A percentile compares a stretch with the other conserved stretches of the same genome.
Conservation (phyloP, 2,113 vertebrate genomes). For the Trichomycterus rosablanca region DNA sequence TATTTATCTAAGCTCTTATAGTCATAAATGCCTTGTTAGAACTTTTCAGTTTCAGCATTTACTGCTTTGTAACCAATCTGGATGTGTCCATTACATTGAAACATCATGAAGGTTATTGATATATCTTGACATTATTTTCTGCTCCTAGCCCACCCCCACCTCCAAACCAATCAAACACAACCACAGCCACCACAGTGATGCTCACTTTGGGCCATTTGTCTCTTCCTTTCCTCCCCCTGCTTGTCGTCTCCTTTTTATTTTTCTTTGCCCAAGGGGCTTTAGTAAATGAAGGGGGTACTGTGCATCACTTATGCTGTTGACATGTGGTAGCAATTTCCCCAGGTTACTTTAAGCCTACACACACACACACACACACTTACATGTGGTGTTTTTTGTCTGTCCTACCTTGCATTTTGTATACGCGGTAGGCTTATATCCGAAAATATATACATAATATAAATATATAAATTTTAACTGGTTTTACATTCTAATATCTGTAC, state of each 20-base stretch:
- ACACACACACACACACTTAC: conserved; percentile 14
- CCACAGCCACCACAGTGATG: no score
- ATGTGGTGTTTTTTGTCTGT: neutral
- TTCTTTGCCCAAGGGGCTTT: conserved; percentile 50
- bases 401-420: neutral
- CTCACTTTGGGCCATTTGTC: conserved; percentile 4
- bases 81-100: no score
- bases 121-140: neutral
- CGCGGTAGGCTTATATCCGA: no score
- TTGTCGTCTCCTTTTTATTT: conserved; percentile 40
- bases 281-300: conserved; percentile 46
- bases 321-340: conserved; percentile 65
- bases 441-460: no score
- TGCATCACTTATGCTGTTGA: conserved; percentile 50
- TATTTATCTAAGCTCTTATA: no score
- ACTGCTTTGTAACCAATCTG: neutral
- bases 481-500: neutral
- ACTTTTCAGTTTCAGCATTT: neutral
- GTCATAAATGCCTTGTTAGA: no score
- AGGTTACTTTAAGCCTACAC: conserved; percentile 27
- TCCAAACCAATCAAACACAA: no score
- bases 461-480: no score
- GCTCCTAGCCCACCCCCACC: neutral
- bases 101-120: neutral
- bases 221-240: conserved; percentile 1